A percentile compares a stretch with the other conserved stretches of the same genome.
phyloP scores from a whole-genome alignment of 2,113 vertebrate genomes.

The Amphiprion percula region DNA sequence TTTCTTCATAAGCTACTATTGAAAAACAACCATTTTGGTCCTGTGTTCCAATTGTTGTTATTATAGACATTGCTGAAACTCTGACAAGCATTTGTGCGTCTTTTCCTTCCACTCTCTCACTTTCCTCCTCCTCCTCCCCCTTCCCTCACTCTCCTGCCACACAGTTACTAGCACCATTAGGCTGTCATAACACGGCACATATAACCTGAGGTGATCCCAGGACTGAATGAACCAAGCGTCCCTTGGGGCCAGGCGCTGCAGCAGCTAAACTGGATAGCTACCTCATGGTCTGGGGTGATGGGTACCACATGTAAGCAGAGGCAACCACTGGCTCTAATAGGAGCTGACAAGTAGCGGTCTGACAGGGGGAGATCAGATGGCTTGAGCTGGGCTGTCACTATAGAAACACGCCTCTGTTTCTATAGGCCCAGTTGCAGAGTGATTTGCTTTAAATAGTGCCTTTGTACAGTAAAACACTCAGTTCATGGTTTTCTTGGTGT shows the following conservation, averaged over 20 bases:
- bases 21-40: too few relatives aligned
- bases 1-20: too few relatives aligned
- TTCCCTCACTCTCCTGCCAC: constrained; percentile 30
- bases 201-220: constrained; percentile 65
- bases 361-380: constrained; percentile 63
- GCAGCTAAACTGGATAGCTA: constrained; percentile 49
- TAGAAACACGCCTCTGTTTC: constrained; percentile 50
- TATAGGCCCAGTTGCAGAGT: constrained; percentile 6
- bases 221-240: constrained; percentile 51
- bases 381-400: constrained; percentile 26
- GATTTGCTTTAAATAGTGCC: constrained; percentile 64
- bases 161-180: constrained; percentile 71
- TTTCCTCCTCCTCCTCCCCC: constrained; percentile 4
- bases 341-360: constrained; percentile 69
- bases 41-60: too few relatives aligned
- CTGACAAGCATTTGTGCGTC: constrained; percentile 5
- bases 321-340: constrained; percentile 59
- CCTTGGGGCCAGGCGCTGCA: constrained; percentile 33
- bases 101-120: constrained; percentile 11
- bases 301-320: constrained; percentile 71
- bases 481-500: constrained; percentile 3
- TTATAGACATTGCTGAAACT: not conserved
- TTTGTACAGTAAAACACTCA: constrained; percentile 60
- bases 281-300: constrained; percentile 62
- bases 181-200: constrained; percentile 72